Conservation (phyloP, 2,797 vertebrate genomes). For the Phalloptychus januarius region DNA sequence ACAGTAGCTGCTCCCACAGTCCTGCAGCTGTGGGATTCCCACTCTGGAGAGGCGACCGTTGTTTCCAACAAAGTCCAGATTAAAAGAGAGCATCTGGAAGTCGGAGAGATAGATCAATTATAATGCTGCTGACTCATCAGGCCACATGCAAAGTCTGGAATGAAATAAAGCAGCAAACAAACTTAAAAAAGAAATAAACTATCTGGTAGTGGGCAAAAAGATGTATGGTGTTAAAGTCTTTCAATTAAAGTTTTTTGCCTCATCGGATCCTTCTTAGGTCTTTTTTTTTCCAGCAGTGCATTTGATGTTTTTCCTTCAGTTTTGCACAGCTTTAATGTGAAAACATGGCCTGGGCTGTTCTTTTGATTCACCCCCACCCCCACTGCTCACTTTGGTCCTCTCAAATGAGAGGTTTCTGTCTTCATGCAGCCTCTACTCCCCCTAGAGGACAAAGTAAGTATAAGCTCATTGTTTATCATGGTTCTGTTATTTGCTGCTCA, state of each 20-base stretch:
- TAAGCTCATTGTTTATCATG: not conserved
- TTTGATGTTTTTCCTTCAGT: not conserved
- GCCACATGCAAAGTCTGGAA: conserved; percentile 13
- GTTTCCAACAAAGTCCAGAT: conserved; percentile 34
- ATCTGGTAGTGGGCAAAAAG: not conserved
- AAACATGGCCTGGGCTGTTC: not conserved
- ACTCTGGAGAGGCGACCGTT: conserved; percentile 52
- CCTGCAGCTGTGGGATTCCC: conserved; percentile 39
- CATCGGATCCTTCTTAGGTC: not conserved
- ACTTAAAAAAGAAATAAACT: not conserved
- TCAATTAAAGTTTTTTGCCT: not conserved
- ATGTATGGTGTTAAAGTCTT: not conserved
- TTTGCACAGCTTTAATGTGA: not conserved
- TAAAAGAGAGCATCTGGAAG: conserved; percentile 41
- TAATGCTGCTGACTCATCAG: conserved; percentile 46
- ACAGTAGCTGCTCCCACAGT: conserved; percentile 59
- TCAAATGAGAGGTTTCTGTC: not conserved
- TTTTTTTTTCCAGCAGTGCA: not conserved
- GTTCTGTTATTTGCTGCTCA: not conserved
- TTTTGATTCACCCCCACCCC: not conserved
- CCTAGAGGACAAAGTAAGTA: conserved; percentile 50
- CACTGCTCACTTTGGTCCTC: conserved; percentile 15
- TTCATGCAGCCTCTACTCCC: conserved; percentile 44
- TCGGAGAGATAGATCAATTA: conserved; percentile 44
- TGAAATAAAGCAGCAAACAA: not conserved